These are phyloP conservation scores for Arvicanthis niloticus DNA, from an alignment of 2,113 vertebrate genomes.

Conservation along the genomic window DNA sequence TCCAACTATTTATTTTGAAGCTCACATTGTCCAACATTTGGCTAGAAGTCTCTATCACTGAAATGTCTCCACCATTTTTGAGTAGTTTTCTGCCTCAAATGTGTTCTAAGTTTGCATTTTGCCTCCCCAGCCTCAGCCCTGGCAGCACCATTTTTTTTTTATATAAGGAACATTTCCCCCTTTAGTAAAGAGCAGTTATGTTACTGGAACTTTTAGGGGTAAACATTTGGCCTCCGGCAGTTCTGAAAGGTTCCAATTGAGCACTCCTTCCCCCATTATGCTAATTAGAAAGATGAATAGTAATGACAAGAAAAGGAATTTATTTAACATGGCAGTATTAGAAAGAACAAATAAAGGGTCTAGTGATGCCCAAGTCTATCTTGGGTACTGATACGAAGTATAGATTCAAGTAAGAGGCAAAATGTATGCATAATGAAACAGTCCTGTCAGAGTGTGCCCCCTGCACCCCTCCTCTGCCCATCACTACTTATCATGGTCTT, in stretches of 20 bases:
- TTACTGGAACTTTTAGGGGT: neutral
- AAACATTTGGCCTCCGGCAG: neutral
- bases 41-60: neutral
- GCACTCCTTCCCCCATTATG: no score
- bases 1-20: constrained; percentile 11
- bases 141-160: neutral
- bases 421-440: neutral
- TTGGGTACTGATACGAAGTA: no score
- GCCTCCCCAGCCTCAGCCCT: neutral
- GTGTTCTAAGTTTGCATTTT: neutral
- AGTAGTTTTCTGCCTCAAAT: neutral
- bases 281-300: neutral
- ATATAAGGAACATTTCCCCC: neutral
- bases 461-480: no score
- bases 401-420: neutral
- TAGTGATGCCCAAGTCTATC: neutral
- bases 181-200: neutral
- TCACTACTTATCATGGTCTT: no score
- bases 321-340: neutral
- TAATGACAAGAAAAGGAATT: neutral
- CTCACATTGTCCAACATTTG: constrained; percentile 13
- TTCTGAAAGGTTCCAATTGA: neutral
- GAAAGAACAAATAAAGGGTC: neutral
- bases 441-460: no score
- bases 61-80: neutral